Base-by-base conservation (phyloP, 1,140 invertebrate species). In the Samia ricini region DNA sequence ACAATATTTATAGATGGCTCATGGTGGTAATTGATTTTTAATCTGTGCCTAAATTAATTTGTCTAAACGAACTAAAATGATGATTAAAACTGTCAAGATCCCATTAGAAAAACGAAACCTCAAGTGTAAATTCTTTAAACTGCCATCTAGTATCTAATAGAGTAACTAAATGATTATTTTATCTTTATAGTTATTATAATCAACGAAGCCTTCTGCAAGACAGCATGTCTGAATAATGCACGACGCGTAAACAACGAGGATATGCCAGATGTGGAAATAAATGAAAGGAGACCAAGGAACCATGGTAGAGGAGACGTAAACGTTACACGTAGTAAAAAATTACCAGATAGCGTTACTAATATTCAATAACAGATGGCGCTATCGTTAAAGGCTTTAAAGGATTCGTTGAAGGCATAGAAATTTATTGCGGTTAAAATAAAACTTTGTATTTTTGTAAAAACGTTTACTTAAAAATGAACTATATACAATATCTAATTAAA, bases 121-220 rank as follows among this genome's bases (percentile, higher is more conserved):
- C n/a, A n/a, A 21, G 10, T 36, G 7, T 33, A 56, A 5, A 56
- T 56, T 29, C 1, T 8, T 56, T 8, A 56, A 19, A 56, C 15
- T 29, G 55, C n/a, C 24, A 56, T 33, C 55, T 56, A 21, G 4
- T 21, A n/a, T 49, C 36, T 4, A 61, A 54, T 54, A 36, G 0
- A 7, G n/a, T 29, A 62, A 12, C 18, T 33, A 29, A 33, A 66
- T 64, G 1, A 3, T 15, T 42, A 42, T 22, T 64, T 22, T 7
- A 2, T 50, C 7, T 20, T 78, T 79, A 33, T 65, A 88, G 85
- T 88, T 63, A 60, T 86, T 2, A 72, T 85, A 8, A 62, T 88
- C 36, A 88, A 86, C 15, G 81, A 85, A 68, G 74, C 77, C 0
- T 88, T 79, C 57, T 88, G 85, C 63, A 83, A 86, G 64, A 24